These are phyloP conservation scores for Myripristis murdjan DNA, from an alignment of 2,797 vertebrate species.

Conservation along the genomic window DNA sequence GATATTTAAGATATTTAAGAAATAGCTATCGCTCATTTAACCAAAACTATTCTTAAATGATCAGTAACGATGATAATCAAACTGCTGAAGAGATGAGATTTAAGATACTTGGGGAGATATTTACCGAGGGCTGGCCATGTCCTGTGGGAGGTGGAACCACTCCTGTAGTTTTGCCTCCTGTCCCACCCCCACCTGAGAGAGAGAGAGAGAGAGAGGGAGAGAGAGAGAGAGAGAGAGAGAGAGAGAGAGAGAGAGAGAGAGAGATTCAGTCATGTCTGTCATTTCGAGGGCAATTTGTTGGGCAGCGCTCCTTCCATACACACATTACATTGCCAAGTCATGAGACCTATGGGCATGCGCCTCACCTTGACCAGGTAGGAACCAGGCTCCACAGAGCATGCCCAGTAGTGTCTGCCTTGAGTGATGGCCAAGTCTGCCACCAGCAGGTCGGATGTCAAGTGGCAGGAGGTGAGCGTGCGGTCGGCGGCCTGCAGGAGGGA, in stretches of 20 bases:
- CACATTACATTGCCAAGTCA: not conserved
- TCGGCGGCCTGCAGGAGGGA: constrained; percentile 94
- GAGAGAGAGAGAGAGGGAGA: not conserved
- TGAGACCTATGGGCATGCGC: not conserved
- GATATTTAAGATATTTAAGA: not conserved
- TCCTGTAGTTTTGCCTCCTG: constrained; percentile 95
- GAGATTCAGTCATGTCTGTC: not conserved
- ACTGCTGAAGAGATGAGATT: not conserved
- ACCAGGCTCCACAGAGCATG: constrained; percentile 95
- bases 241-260: constrained; percentile 21
- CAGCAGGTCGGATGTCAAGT: constrained; percentile 94
- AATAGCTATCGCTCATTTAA: not conserved
- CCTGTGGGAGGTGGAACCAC: constrained; percentile 96
- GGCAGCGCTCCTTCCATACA: not conserved
- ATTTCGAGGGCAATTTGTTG: not conserved
- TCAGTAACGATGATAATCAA: not conserved
- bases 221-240: constrained; percentile 6
- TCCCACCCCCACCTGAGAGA: constrained; percentile 91
- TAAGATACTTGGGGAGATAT: not conserved
- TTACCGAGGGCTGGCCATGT: constrained; percentile 96
- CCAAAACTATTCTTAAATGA: not conserved
- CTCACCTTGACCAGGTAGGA: constrained; percentile 95
- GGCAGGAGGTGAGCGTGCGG: constrained; percentile 93
- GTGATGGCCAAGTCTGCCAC: constrained; percentile 94
- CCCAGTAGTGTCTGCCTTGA: constrained; percentile 98